Evolutionary conservation across 1,140 invertebrate genomes (phyloP), one percentile per base, ranked within the genome.

Genomic region (Penaeus vannamei): DNA sequence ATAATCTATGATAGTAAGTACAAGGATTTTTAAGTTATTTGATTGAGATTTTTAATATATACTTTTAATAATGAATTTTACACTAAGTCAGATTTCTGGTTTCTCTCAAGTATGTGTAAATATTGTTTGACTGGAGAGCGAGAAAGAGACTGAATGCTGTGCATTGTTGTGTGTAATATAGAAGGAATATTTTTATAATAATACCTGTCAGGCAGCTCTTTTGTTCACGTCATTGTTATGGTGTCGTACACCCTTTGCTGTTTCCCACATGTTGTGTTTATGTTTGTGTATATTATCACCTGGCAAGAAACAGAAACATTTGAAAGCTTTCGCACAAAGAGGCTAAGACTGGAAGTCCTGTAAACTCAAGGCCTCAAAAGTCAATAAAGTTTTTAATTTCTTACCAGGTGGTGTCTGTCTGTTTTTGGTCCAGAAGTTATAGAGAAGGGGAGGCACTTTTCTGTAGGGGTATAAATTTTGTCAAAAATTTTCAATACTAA

Each of bases 21-120:
- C 88, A 90, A 90, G 83, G 84, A 85, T 90, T 90, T 90, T 90
- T 90, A 90, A 90, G 88, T 90, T 90, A 90, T 90, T 85, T 90
- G 69, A 89, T 89, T 89, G 88, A 90, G 88, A 90, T 90, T 90
- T 90, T 90, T 90, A 90, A 90, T 90, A 90, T 90, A 90, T 90
- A 90, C 88, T 90, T 90, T 90, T 90, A 90, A 90, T 90, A 90
- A 89, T 90, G 88, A 85, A 90, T 85, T 90, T 85, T 79, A 90
- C 83, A 90, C 83, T 90, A 90, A 90, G 88, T 90, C 88, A 90
- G 83, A 85, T 85, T 85, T 90, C 83, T 85, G 84, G 83, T 85
- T 90, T 90, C 84, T 89, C 88, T 85, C 84, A 85, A 80, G 62
- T 85, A 81, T 90, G 46, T 90, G 88, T 90, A 90, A 85, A 90